Conservation (phyloP, 2,888 invertebrate genomes). For the Aspidiotus destructor region DNA sequence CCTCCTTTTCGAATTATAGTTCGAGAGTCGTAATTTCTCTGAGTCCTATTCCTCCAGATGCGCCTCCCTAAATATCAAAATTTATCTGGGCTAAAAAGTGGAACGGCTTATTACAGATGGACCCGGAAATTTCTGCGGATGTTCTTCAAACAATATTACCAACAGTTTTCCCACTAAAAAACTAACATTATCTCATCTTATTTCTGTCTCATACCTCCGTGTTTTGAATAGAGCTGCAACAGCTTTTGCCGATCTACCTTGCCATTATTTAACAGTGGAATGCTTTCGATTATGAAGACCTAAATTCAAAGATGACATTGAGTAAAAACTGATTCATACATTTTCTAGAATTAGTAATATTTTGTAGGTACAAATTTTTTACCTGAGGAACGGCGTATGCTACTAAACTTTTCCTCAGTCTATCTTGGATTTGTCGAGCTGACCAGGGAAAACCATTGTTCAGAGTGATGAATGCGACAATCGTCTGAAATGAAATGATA, state of each 20-base stretch:
- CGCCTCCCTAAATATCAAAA: no score
- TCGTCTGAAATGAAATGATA: constrained; percentile 46
- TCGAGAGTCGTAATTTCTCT: no score
- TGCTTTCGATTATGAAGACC: constrained; percentile 59
- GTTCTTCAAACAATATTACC: no score
- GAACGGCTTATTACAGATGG: no score
- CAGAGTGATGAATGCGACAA: constrained; percentile 55
- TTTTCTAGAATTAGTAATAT: no score
- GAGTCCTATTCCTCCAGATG: no score
- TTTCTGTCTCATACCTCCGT: constrained; percentile 46
- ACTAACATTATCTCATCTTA: no score
- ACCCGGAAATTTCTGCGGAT: no score
- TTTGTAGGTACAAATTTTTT: constrained; percentile 27
- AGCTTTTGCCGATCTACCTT: constrained; percentile 74
- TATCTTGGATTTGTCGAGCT: constrained; percentile 55
- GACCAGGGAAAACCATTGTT: constrained; percentile 42
- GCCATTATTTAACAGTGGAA: constrained; percentile 75
- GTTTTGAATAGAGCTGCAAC: constrained; percentile 59
- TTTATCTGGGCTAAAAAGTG: no score
- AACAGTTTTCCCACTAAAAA: no score
- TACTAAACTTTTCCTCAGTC: constrained; percentile 55
- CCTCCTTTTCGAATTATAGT: no score
- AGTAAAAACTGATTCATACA: background rate
- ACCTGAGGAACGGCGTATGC: constrained; percentile 74
- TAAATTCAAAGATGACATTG: constrained; percentile 39